Evolutionary conservation across 2,113 vertebrate species (phyloP), one percentile per base, ranked within the genome.

Genomic region (Menidia beryllina): DNA sequence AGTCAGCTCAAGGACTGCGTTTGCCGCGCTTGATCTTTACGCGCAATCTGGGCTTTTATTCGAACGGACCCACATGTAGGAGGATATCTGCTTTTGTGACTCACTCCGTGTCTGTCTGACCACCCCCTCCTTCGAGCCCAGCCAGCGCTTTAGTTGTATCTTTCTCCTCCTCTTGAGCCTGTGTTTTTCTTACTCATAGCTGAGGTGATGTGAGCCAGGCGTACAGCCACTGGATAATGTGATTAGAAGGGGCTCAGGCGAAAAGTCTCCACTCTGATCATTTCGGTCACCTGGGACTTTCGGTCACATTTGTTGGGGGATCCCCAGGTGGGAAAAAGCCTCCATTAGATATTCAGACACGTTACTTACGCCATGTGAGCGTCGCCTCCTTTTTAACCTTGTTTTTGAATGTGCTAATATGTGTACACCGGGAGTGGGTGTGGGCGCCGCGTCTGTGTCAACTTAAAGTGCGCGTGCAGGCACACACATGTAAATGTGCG

Each of bases 61-160:
- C 70, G 82, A n/a, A 81, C 49, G 45, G 76, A 66, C 77, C 51
- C 53, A 52, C 65, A 79, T 82, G 90, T 91, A 84, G 90, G 89
- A 87, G 90, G 85, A 81, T 77, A 77, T 88, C 73, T 82, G 78
- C 68, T 52, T 74, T 72, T 84, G 77, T 90, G 89, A 88, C 88
- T 90, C 84, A 91, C 75, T 84, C 68, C 82, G 60, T 69, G 85
- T 86, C 84, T 86, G 88, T 84, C 88, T 91, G 90, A 91, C 86
- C 83, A 85, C 82, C 85, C 86, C 89, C 83, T 86, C 80, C 80
- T 82, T 79, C 45, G 24, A 62, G 57, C 71, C 76, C 76, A 38
- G 80, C 83, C 78, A 69, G 70, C 67, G 45, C 77, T 84, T 79
- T 81, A 68, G 72, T 72, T 80, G 66, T 84, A 75, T 90, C 79